phyloP scores from a whole-genome alignment of 2,113 vertebrate genomes.

The Mobula birostris region DNA sequence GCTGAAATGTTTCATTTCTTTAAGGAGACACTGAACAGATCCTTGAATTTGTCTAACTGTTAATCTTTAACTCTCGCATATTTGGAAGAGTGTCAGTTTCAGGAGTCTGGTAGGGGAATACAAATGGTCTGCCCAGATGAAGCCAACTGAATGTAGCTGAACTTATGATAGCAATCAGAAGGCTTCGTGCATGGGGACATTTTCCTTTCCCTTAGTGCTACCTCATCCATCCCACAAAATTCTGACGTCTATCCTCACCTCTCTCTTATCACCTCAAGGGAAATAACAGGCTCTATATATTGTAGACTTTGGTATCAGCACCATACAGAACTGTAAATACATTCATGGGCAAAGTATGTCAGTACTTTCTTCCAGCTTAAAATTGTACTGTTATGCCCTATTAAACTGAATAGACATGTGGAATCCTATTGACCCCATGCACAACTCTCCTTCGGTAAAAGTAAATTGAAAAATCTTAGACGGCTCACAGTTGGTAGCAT shows the following conservation, averaged over 20 bases:
- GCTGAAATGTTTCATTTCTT: no score
- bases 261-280: neutral
- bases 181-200: neutral
- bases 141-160: no score
- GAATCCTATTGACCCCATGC: neutral
- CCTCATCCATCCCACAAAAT: neutral
- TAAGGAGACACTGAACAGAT: no score
- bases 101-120: no score
- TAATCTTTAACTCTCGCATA: no score
- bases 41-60: no score
- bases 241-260: neutral
- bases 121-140: no score
- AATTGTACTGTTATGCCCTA: no score
- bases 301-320: neutral
- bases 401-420: neutral
- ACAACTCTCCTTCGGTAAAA: neutral
- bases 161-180: neutral
- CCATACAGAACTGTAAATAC: neutral
- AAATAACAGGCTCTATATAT: neutral
- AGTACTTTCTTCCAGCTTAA: neutral
- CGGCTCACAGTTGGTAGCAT: no score
- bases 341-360: neutral
- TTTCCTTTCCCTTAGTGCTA: neutral
- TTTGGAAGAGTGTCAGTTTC: no score
- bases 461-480: neutral